These are phyloP conservation scores for Cydia splendana DNA, from an alignment of 1,140 invertebrate species.

Conservation along the genomic window DNA sequence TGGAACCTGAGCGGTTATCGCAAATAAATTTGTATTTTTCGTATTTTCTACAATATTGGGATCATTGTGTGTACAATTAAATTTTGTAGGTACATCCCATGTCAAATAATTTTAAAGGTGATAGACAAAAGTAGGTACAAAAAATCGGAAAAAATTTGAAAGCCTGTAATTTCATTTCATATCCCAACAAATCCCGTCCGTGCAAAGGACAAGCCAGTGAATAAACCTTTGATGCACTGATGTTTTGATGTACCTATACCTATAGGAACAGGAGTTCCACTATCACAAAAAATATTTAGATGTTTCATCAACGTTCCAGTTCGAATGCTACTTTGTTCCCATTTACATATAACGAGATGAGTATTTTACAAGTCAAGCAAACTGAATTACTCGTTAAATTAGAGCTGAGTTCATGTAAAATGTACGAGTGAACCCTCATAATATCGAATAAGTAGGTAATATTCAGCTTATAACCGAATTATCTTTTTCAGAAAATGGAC, in stretches of 20 bases:
- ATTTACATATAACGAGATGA: neutral
- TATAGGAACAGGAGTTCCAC: no score
- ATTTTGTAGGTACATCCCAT: no score
- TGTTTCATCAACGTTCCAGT: neutral
- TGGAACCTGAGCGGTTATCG: no score
- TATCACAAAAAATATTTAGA: neutral
- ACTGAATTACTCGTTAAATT: no score
- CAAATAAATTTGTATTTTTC: no score
- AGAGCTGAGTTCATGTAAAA: neutral
- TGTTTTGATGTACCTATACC: no score
- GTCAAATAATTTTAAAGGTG: no score
- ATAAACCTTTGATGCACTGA: neutral
- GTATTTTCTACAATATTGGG: no score
- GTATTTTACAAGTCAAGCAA: neutral
- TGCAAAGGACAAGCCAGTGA: neutral
- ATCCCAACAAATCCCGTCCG: neutral
- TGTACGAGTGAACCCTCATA: conserved; percentile 8
- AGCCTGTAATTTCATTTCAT: neutral
- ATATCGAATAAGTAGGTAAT: conserved; percentile 5
- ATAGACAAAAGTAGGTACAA: no score
- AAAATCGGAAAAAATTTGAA: neutral
- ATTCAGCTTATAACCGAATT: neutral
- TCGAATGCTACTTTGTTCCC: neutral
- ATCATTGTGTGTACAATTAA: no score
- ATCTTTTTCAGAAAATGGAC: neutral